Evolutionary conservation across 2,888 invertebrate species (phyloP).

Genomic region (Lasioglossum marginatum): DNA sequence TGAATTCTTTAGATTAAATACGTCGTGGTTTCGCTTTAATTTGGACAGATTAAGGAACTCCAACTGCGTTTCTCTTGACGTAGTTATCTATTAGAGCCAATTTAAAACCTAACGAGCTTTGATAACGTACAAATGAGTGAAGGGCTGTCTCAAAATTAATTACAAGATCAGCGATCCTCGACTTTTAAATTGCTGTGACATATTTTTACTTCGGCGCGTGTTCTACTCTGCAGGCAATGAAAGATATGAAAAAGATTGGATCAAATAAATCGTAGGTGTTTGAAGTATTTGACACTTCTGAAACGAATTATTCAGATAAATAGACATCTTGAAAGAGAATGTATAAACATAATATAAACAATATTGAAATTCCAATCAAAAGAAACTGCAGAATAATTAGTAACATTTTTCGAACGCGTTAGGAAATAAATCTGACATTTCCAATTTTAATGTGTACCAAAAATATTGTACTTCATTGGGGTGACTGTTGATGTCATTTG

Average conservation of each 20-base stretch:
- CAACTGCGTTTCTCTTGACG: background rate
- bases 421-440: too few species aligned
- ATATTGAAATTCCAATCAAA: background rate
- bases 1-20: background rate
- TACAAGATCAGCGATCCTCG: background rate
- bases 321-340: background rate
- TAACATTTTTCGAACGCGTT: background rate
- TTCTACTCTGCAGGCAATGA: background rate
- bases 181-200: background rate
- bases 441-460: too few species aligned
- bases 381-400: background rate
- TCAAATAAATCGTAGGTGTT: background rate
- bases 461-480: too few species aligned
- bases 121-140: background rate
- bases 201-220: background rate
- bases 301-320: background rate
- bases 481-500: too few species aligned
- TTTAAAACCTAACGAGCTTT: background rate
- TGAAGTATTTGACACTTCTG: background rate
- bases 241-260: background rate
- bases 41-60: background rate
- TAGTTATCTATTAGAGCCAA: conserved; percentile 4
- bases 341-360: background rate
- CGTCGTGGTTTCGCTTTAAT: background rate
- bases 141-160: conserved; percentile 5